Evolutionary conservation across 2,797 vertebrate genomes (phyloP), one percentile per base, ranked within the genome.

Genomic region (Artibeus jamaicensis): DNA sequence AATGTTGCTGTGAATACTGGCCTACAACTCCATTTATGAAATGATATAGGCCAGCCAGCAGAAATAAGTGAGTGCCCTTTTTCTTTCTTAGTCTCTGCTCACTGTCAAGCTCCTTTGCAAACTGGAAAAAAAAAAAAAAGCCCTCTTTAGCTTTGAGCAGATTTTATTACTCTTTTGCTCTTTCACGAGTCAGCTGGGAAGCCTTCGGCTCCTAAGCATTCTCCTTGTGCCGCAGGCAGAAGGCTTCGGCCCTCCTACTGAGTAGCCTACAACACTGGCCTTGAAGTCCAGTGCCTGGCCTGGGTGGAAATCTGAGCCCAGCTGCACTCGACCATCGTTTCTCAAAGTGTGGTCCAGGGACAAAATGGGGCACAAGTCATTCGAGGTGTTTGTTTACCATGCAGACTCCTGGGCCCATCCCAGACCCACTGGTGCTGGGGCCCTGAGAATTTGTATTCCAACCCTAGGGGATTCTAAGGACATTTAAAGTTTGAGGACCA

Each of bases 41-140:
- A 97, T 96, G 95, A 97, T 87, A 96, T 5, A 91, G 95, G 89
- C 95, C 96, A 96, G 96, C 94, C 96, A 97, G 96, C 95, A 98
- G 97, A 98, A 98, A 15, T 74, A 93, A 97, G 92, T 91, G 94
- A 89, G 93, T 67, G 48, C 29, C 76, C 96, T 98, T 98, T 98
- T 42, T 71, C 71, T 92, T 93, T 71, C 95, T 95, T 97, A 97
- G 97, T 98, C 97, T 98, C 89, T 94, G 91, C 91, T 93, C 93
- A 84, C 21, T 0, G 70, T 93, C 86, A 92, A 97, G 62, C 97
- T 97, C 89, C 96, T 91, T 96, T 88, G 89, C 91, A 96, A 96
- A 97, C 67, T 67, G 85, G 83, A 4, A 11, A 16, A n/a, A n/a
- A n/a, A n/a, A 93, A 76, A 39, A 26, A 83, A 77, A 59, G 24